Conservation (phyloP, 2,113 vertebrate species). For the Bufo gargarizans region DNA sequence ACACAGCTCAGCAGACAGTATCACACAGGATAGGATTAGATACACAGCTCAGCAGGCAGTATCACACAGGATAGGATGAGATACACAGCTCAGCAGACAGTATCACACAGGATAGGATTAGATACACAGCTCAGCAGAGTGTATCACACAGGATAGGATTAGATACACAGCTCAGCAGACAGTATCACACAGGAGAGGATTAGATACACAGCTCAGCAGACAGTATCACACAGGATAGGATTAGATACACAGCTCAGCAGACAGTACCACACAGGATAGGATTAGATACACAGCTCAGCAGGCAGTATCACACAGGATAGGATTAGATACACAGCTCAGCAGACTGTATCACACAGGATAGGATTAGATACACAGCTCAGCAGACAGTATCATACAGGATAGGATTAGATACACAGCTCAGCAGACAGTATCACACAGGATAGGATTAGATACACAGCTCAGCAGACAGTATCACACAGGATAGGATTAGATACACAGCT, state of each 20-base stretch:
- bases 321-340: background rate
- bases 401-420: background rate
- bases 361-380: too few relatives aligned
- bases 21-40: too few relatives aligned
- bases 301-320: background rate
- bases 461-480: background rate
- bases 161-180: too few relatives aligned
- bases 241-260: too few relatives aligned
- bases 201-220: background rate
- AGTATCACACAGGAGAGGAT: background rate
- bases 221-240: too few relatives aligned
- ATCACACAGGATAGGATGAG: background rate
- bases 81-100: background rate
- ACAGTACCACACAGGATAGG: background rate
- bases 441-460: too few relatives aligned
- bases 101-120: too few relatives aligned
- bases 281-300: too few relatives aligned
- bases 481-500: background rate
- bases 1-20: background rate
- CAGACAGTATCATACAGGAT: background rate
- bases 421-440: too few relatives aligned
- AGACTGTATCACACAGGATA: too few relatives aligned
- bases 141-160: background rate
- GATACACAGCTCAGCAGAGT: too few relatives aligned
- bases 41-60: too few relatives aligned